These are phyloP conservation scores for Ectobius pallidus DNA, from an alignment of 2,888 invertebrate species.

Conservation along the genomic window DNA sequence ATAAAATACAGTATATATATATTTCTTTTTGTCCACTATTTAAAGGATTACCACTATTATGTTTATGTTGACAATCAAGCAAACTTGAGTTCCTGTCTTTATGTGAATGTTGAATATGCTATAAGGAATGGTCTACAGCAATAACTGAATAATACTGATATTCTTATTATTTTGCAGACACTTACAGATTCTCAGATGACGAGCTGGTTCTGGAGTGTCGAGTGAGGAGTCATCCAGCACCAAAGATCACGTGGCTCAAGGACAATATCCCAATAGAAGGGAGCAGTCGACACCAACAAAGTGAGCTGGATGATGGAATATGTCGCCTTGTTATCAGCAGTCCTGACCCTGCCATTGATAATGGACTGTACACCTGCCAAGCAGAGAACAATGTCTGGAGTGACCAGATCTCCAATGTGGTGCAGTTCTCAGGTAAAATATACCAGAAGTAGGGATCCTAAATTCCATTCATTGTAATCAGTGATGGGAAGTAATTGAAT, in stretches of 20 bases:
- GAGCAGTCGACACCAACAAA: conserved; percentile 67
- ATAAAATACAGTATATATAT: too few relatives aligned
- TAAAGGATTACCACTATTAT: too few relatives aligned
- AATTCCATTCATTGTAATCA: not conserved
- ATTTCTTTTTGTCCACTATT: too few relatives aligned
- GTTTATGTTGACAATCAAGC: too few relatives aligned
- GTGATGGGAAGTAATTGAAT: too few relatives aligned
- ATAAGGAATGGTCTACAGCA: too few relatives aligned
- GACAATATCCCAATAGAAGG: conserved; percentile 64
- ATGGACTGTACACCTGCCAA: conserved; percentile 75
- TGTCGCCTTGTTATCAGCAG: conserved; percentile 71
- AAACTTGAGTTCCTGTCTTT: too few relatives aligned
- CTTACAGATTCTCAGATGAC: conserved; percentile 72
- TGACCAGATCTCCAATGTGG: conserved; percentile 75
- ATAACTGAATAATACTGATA: too few relatives aligned
- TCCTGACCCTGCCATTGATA: conserved; percentile 68
- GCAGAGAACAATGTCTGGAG: conserved; percentile 75
- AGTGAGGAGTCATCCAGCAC: conserved; percentile 74
- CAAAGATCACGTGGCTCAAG: conserved; percentile 78
- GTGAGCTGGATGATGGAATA: conserved; percentile 74
- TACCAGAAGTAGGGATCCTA: not conserved
- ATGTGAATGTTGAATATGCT: too few relatives aligned
- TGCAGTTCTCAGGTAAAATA: conserved; percentile 67
- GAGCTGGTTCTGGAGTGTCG: conserved; percentile 80
- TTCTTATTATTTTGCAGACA: conserved; percentile 59